Base-by-base conservation (phyloP, 2,113 vertebrate species). In the Psettodes erumei region DNA sequence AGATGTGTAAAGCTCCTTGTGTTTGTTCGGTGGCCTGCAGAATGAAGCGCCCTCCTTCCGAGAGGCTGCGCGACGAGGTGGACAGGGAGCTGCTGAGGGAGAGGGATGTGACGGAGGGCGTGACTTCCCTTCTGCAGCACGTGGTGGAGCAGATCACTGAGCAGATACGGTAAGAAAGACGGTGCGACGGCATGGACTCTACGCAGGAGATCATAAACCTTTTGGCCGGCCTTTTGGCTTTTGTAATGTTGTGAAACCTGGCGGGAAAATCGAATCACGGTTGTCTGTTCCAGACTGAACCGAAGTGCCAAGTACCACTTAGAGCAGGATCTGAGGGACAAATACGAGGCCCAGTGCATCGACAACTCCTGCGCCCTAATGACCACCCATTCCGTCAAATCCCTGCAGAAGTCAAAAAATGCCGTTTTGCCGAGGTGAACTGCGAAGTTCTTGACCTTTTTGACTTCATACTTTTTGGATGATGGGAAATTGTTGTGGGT, bases 321-420 rank as follows among this genome's bases (percentile, higher is more conserved):
- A 35, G 97, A 98, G 72, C 93, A 94, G 84, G 97, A 99, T 67
- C 84, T 98, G 87, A 93, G 90, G 86, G 96, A 96, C 86, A 99
- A 98, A 75, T 95, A 87, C 64, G 75, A 87, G 19, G 97, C 97
- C 16, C 86, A 96, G 70, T 91, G 71, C 9, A 95, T 98, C 0
- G 97, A 99, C 10, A 90, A 93, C 73, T 93, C 94, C 79, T 98
- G 97, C 79, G 86, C 91, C 50, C 67, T 90, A n/a, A 92, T 98
- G 88, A 95, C 91, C 82, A 94, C 91, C 21, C 93, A 95, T 75
- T 90, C 94, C 12, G 86, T 92, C 1, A 75, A 85, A 19, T 85
- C 84, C 55, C 32, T 43, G 43, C 91, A 87, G 8, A 35, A 3
- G 19, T 13, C 63, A 27, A 65, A 8, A 30, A 18, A 32, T 25